Percentiles rank a stretch among this genome's conserved stretches.
phyloP scores from a whole-genome alignment of 2,797 vertebrate genomes.

The Brotula barbata region DNA sequence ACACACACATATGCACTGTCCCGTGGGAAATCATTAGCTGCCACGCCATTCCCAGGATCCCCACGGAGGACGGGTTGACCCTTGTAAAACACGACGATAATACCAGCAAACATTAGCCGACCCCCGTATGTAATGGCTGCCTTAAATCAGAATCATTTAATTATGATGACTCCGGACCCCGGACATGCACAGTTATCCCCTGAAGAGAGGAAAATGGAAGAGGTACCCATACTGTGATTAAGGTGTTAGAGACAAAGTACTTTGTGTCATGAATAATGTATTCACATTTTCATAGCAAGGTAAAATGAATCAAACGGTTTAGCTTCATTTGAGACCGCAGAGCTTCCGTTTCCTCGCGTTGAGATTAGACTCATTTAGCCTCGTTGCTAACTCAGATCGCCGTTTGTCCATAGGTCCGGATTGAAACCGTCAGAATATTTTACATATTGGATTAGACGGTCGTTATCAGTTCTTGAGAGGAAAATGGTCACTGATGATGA shows the following conservation, averaged over 20 bases:
- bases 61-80: conserved; percentile 41
- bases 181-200: conserved; percentile 31
- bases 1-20: too few species aligned
- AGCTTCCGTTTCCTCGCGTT: conserved; percentile 4
- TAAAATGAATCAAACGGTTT: conserved; percentile 5
- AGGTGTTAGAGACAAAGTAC: conserved; percentile 34
- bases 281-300: conserved; percentile 25
- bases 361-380: conserved; percentile 2
- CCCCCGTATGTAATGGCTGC: conserved; percentile 50
- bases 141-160: conserved; percentile 63
- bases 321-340: conserved; percentile 11
- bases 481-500: conserved; percentile 19
- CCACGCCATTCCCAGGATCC: conserved; percentile 31
- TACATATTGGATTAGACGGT: background rate
- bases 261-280: conserved; percentile 39
- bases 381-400: background rate
- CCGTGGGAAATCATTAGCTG: conserved; percentile 55
- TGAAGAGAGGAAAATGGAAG: conserved; percentile 33
- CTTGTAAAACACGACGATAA: conserved; percentile 43
- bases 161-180: conserved; percentile 45
- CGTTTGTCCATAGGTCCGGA: background rate
- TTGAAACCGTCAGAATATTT: conserved; percentile 8
- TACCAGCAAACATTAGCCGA: conserved; percentile 43
- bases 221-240: conserved; percentile 29
- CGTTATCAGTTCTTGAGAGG: too few species aligned